Conservation (phyloP, 2,113 vertebrate genomes). For the Prunella fulvescens region DNA sequence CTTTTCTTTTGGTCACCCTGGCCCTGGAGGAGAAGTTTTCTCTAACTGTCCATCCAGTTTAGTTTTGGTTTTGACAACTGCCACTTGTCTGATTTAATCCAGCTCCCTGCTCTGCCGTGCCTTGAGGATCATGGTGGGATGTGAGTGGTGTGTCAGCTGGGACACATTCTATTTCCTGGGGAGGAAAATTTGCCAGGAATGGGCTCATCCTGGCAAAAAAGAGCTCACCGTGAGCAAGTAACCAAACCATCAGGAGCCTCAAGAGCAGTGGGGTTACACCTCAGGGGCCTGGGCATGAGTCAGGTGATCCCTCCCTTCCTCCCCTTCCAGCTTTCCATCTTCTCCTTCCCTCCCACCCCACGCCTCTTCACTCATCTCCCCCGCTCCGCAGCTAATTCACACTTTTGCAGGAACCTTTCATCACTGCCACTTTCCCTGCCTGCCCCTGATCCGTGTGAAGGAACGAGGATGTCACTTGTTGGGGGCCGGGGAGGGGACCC, state of each 20-base stretch:
- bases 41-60: not conserved
- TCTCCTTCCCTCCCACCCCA: not conserved
- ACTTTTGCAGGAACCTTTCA: not conserved
- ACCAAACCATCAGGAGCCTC: not conserved
- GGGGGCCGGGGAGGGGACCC: not conserved
- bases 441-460: not conserved
- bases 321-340: not conserved
- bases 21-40: not conserved
- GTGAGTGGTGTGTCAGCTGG: fast-evolving
- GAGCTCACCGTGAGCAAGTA: fast-evolving
- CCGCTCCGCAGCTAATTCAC: not conserved
- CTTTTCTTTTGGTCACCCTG: not conserved
- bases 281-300: fast-evolving
- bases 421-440: not conserved
- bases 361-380: not conserved
- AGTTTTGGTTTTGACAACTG: not conserved
- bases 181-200: not conserved
- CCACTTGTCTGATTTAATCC: not conserved
- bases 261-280: fast-evolving
- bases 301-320: not conserved
- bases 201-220: not conserved
- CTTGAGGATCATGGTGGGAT: not conserved
- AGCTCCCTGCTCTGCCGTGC: not conserved
- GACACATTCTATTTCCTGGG: fast-evolving
- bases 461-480: not conserved